Evolutionary conservation across 2,888 invertebrate genomes (phyloP), one percentile per base, ranked within the genome.

Genomic region (Rhingia rostrata): DNA sequence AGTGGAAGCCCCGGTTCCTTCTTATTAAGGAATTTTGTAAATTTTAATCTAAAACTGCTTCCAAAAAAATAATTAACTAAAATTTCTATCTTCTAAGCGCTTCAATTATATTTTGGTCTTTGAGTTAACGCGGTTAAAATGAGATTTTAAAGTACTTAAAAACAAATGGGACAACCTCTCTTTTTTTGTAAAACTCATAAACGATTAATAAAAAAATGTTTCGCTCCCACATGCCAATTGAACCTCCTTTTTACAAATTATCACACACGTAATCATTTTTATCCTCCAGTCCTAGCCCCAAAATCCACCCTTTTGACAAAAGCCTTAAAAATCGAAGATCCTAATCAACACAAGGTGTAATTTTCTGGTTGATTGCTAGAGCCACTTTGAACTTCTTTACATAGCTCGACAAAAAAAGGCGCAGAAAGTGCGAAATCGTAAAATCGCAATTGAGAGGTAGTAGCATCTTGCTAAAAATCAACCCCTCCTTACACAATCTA

Each of bases 381-480:
- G 33, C 41, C 51, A 41, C 60, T 49, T 41, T 22, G 37, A 6
- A 54, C 35, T 53, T 12, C 22, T 9, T 12, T 22, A 22, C 22
- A 2, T 12, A 6, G 14, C 6, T 3, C 12, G 10, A 4, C n/a
- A n/a, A 22, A 22, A 33, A 54, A 45, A 43, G 32, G 0, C 6
- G 53, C 66, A 30, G 14, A 39, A 64, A 74, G 74, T 80, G 80
- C 61, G 67, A 74, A 80, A 74, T 61, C 49, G 54, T 61, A 67
- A 74, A 79, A 67, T 75, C 80, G 63, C 56, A 51, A 37, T 69
- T 81, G 63, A 81, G 58, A 75, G 63, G 75, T 61, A 69, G 56
- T 63, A 45, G 41, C 47, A n/a, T 4, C 7, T 2, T 7, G 7
- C 5, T 43, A n/a, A 12, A 22, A 5, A 41, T 7, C 33, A 9